Conservation (phyloP, 2,888 invertebrate genomes). For the Alloplasta piceator region DNA sequence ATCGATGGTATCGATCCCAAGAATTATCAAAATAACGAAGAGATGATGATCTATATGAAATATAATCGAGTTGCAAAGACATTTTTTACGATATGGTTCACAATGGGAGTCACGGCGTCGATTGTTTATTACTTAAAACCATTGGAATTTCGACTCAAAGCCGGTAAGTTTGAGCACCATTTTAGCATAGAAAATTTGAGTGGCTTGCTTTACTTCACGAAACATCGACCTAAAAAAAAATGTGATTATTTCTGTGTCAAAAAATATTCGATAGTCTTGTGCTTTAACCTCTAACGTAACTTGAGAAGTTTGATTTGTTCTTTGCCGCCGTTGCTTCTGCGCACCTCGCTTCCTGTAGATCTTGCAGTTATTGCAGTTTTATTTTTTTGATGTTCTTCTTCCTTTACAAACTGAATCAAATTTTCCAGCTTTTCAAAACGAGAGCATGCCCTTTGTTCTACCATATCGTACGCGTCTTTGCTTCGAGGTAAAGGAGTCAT, state of each 20-base stretch:
- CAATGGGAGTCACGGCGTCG: constrained; percentile 27
- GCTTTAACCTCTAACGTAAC: too few species aligned
- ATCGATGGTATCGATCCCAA: constrained; percentile 32
- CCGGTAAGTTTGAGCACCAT: constrained; percentile 47
- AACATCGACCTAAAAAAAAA: too few species aligned
- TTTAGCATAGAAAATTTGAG: not conserved
- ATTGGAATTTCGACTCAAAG: constrained; percentile 48
- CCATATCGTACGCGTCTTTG: constrained; percentile 29
- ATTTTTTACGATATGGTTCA: constrained; percentile 52
- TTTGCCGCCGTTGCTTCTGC: not conserved
- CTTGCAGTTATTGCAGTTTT: not conserved
- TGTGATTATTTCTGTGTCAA: too few species aligned
- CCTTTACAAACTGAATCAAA: not conserved
- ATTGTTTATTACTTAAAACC: constrained; percentile 52
- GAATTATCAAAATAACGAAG: constrained; percentile 32
- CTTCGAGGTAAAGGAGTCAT: constrained; percentile 35
- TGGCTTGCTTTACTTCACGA: too few species aligned
- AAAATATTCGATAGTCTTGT: too few species aligned
- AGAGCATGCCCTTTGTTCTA: constrained; percentile 19
- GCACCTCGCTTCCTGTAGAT: not conserved
- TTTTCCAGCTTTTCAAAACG: constrained; percentile 21
- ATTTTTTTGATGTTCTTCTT: too few species aligned
- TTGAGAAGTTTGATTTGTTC: too few species aligned
- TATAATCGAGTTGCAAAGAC: constrained; percentile 55
- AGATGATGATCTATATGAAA: constrained; percentile 59